Percentiles rank a stretch among this genome's conserved stretches.
phyloP scores from a whole-genome alignment of 2,113 vertebrate species.

The Onychostoma macrolepis region DNA sequence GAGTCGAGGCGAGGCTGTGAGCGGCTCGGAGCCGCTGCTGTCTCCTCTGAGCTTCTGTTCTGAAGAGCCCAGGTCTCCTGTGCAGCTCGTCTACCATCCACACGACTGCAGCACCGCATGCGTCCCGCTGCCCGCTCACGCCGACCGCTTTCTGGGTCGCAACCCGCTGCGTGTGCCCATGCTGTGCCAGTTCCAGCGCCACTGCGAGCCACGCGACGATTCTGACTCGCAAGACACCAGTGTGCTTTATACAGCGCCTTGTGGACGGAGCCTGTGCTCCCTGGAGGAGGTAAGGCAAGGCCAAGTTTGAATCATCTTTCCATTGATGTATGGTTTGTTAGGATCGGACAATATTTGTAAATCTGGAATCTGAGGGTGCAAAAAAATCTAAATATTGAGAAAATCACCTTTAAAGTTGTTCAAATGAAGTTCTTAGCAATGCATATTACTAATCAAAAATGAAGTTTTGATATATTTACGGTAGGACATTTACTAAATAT shows the following conservation, averaged over 20 bases:
- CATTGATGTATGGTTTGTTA: no score
- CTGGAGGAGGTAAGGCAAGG: constrained; percentile 67
- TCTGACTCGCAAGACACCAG: constrained; percentile 57
- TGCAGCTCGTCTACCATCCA: constrained; percentile 52
- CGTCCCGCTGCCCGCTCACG: constrained; percentile 66
- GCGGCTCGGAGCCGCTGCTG: constrained; percentile 24
- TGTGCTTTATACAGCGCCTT: constrained; percentile 88
- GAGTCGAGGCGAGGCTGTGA: neutral
- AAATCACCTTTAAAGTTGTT: no score
- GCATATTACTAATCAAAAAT: no score
- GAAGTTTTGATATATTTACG: no score
- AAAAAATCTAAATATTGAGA: no score
- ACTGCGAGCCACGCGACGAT: constrained; percentile 52
- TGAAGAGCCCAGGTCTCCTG: constrained; percentile 55
- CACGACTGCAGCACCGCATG: constrained; percentile 81
- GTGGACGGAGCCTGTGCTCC: constrained; percentile 83
- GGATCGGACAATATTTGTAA: no score
- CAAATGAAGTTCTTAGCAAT: no score
- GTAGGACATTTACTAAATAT: no score
- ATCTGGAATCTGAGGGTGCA: no score
- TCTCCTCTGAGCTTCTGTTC: constrained; percentile 8
- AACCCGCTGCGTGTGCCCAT: constrained; percentile 88
- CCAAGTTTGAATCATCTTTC: no score
- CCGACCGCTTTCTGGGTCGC: constrained; percentile 71
- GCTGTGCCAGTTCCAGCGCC: constrained; percentile 83